These are phyloP conservation scores for Vicugna pacos DNA, from an alignment of 2,113 vertebrate species.

Conservation along the genomic window DNA sequence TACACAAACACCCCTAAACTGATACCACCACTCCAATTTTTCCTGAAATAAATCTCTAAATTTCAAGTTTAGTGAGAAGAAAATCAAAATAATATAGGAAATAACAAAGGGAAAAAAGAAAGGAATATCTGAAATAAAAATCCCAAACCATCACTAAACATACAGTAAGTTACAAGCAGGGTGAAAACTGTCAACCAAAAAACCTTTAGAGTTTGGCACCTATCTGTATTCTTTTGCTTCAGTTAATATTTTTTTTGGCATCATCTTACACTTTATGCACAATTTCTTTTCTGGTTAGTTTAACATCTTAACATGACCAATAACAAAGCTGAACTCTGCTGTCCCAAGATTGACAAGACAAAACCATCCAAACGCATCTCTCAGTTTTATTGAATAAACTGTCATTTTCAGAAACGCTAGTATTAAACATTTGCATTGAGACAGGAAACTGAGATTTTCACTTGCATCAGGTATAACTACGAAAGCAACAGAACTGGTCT, in stretches of 20 bases:
- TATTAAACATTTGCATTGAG: neutral
- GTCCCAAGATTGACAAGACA: neutral
- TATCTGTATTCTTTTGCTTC: neutral
- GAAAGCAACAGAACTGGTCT: neutral
- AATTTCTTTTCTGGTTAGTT: neutral
- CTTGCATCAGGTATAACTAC: neutral
- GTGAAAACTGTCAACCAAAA: neutral
- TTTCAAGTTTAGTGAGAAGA: slow-evolving; percentile 9
- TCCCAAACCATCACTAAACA: neutral
- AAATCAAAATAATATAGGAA: neutral
- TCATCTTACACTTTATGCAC: neutral
- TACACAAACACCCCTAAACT: neutral
- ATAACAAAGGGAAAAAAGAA: neutral
- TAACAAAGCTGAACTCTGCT: slow-evolving; percentile 13
- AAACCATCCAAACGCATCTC: neutral
- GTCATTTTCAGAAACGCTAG: neutral
- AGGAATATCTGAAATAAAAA: neutral
- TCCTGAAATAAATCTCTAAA: neutral
- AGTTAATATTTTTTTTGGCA: neutral
- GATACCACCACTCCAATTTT: neutral
- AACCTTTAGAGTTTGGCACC: neutral
- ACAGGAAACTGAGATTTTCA: slow-evolving; percentile 21
- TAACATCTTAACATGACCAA: neutral
- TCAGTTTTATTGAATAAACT: neutral
- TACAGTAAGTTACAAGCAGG: neutral